These are phyloP conservation scores for Papilio gigon DNA, from an alignment of 2,888 invertebrate species.

Conservation along the genomic window DNA sequence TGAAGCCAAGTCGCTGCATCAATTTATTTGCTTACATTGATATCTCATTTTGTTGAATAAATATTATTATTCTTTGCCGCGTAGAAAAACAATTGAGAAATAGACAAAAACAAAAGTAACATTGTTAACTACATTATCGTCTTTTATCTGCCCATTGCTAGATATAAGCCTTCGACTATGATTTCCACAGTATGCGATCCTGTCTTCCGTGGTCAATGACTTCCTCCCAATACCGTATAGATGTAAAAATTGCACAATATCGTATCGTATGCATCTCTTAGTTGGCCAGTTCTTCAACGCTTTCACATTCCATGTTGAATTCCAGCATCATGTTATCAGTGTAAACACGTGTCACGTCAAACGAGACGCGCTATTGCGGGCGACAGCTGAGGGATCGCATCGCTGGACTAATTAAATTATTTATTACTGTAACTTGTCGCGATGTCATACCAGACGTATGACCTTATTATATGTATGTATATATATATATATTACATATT, in stretches of 20 bases:
- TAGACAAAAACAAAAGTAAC: too few relatives aligned
- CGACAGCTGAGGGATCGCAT: constrained; percentile 39
- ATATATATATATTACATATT: constrained; percentile 18
- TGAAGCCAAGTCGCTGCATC: too few relatives aligned
- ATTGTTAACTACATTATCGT: too few relatives aligned
- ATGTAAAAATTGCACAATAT: neutral
- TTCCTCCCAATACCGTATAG: too few relatives aligned
- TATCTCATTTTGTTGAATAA: too few relatives aligned
- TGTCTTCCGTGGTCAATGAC: too few relatives aligned
- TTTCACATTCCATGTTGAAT: constrained; percentile 41
- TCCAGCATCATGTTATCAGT: constrained; percentile 34
- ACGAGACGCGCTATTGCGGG: constrained; percentile 28
- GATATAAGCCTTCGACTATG: too few relatives aligned
- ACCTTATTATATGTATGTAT: constrained; percentile 31
- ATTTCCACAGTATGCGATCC: too few relatives aligned
- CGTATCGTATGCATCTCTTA: neutral
- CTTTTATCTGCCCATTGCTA: too few relatives aligned
- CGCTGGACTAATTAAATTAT: constrained; percentile 40
- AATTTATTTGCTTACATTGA: too few relatives aligned
- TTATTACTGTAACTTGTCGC: constrained; percentile 37
- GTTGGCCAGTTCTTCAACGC: constrained; percentile 25
- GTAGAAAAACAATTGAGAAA: too few relatives aligned
- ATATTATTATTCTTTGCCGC: too few relatives aligned
- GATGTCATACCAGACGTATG: constrained; percentile 24
- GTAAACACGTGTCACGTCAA: constrained; percentile 36